Conservation (phyloP, 2,113 vertebrate genomes). For the Labrus mixtus region DNA sequence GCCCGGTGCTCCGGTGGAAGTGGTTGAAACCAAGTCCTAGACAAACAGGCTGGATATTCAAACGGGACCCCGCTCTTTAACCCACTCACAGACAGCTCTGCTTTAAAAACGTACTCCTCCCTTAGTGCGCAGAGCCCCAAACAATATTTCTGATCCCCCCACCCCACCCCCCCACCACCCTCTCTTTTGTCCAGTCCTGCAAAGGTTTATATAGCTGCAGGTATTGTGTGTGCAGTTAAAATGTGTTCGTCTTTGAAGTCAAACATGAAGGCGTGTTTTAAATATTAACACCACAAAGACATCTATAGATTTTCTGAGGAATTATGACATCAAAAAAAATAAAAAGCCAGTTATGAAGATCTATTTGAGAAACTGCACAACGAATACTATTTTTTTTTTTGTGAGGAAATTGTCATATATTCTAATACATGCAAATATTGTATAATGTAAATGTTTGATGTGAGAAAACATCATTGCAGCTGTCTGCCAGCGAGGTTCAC, state of each 20-base stretch:
- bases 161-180: neutral
- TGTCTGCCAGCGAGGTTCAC: constrained; percentile 2
- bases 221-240: constrained; percentile 69
- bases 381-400: neutral
- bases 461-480: constrained; percentile 1
- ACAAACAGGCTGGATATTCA: constrained; percentile 71
- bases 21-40: constrained; percentile 68
- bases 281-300: constrained; percentile 63
- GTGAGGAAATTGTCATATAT: too few species aligned
- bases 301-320: constrained; percentile 54
- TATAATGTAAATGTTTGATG: constrained; percentile 26
- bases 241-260: constrained; percentile 68
- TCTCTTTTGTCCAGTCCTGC: constrained; percentile 62
- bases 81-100: constrained; percentile 53
- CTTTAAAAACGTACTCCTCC: constrained; percentile 63
- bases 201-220: constrained; percentile 68
- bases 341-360: neutral
- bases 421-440: neutral
- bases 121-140: constrained; percentile 63
- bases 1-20: constrained; percentile 59
- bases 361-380: constrained; percentile 23
- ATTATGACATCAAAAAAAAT: constrained; percentile 10
- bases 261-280: constrained; percentile 73
- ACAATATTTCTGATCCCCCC: constrained; percentile 59
- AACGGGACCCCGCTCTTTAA: constrained; percentile 51